phyloP scores from a whole-genome alignment of 1,140 invertebrate genomes.

The Polypedilum vanderplanki region DNA sequence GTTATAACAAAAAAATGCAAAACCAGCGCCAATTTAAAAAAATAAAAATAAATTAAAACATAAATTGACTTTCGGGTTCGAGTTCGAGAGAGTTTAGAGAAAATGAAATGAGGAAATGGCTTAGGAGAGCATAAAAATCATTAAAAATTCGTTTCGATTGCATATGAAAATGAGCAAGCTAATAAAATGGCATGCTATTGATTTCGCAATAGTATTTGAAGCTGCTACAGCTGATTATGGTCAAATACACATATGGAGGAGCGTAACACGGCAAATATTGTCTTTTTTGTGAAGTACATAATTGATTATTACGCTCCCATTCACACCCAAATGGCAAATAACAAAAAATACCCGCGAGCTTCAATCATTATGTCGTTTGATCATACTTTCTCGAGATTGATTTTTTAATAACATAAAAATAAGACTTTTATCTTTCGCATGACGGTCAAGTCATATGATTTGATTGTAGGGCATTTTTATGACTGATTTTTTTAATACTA shows the following conservation, averaged over 20 bases:
- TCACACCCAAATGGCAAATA: background rate
- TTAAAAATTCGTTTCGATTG: conserved; percentile 13
- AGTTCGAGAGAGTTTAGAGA: background rate
- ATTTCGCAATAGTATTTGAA: background rate
- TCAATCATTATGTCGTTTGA: background rate
- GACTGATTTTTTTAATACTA: conserved; percentile 19
- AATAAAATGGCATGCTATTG: background rate
- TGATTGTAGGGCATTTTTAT: conserved; percentile 6
- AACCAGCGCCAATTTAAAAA: background rate
- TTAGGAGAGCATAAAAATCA: conserved; percentile 13
- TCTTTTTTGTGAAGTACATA: background rate
- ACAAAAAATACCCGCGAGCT: background rate
- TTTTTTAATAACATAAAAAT: background rate
- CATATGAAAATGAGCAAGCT: background rate
- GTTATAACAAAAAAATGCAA: background rate
- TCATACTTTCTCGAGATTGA: background rate
- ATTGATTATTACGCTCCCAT: conserved; percentile 11
- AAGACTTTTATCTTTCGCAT: background rate
- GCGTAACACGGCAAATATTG: background rate
- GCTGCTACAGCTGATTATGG: background rate
- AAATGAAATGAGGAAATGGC: conserved; percentile 8
- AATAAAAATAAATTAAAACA: conserved; percentile 15
- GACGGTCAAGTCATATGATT: too few relatives aligned
- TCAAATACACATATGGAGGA: background rate
- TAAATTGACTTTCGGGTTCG: conserved; percentile 1